Base-by-base conservation (phyloP, 1,140 invertebrate genomes). In the Caerostris extrusa region DNA sequence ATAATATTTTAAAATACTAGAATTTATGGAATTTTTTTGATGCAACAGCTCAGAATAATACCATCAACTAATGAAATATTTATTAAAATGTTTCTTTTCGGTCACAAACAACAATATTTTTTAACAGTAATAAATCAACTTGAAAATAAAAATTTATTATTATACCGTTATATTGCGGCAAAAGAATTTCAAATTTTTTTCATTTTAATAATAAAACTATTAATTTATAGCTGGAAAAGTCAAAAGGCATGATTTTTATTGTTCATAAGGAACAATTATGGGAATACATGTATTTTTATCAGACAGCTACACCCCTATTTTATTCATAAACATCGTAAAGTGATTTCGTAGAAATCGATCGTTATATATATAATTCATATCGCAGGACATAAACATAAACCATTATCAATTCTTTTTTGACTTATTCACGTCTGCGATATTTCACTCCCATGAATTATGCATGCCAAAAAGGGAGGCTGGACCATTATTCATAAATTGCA, bases 371-470 rank as follows among this genome's bases (percentile, higher is more conserved):
- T 77, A 34, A 77, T 77, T 77, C 34, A 77, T 77, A 50, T 77
- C 71, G 19, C 34, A 12, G 34, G 34, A 77, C 71, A 77, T 77
- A 77, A 77, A 77, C 34, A 77, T 50, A 77, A 77, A 56, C 82
- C 82, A 83, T 58, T 83, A 83, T 58, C 82, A 83, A 56, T 58
- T 56, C 5, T 83, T 57, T 57, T 83, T 83, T 58, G 17, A 77
- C 71, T 53, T 34, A 19, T 81, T 81, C 71, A 34, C 7, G 71
- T 81, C 82, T 83, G 53, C 6, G n/a, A 83, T 83, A 83, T 83
- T 83, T 83, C 82, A 83, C 19, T 53, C n/a, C 55, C 7, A 83
- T 83, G 82, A 83, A 83, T 83, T 83, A 83, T 83, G 82, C 82
- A 83, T 83, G 55, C 12, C 53, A 34, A 77, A 14, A 53, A 34